Evolutionary conservation across 2,888 invertebrate genomes (phyloP).

Genomic region (Scaptomyza parva): DNA sequence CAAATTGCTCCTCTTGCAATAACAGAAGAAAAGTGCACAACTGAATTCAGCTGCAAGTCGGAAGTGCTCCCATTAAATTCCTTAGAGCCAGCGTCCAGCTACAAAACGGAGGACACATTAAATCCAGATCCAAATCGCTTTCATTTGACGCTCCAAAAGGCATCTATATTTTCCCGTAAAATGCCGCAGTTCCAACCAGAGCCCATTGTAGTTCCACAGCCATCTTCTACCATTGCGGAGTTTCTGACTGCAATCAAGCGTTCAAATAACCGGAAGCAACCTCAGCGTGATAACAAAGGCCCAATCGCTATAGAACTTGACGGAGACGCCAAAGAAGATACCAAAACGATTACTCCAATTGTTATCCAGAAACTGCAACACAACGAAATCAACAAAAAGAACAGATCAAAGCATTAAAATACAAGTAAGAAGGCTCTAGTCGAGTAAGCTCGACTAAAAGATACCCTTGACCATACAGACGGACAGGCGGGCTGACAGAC

Average conservation of each 20-base stretch:
- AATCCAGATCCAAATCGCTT: not conserved
- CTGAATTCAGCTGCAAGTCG: not conserved
- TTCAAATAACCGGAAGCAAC: not conserved
- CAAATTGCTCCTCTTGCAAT: not conserved
- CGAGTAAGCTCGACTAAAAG: too few relatives aligned
- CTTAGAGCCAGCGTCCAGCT: not conserved
- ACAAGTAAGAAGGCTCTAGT: slow-evolving; percentile 10
- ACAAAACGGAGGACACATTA: too few relatives aligned
- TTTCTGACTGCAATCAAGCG: slow-evolving; percentile 27
- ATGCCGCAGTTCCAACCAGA: not conserved
- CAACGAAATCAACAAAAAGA: not conserved
- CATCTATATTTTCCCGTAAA: not conserved
- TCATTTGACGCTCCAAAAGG: not conserved
- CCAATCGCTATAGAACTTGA: too few relatives aligned
- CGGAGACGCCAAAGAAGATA: not conserved
- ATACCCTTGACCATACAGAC: too few relatives aligned
- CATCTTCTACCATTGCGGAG: not conserved
- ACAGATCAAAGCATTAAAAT: slow-evolving; percentile 2
- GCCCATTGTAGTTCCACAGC: not conserved
- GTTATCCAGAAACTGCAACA: slow-evolving; percentile 19
- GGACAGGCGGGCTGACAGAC: too few relatives aligned
- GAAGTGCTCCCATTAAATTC: not conserved
- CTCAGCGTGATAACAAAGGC: not conserved
- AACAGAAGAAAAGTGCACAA: not conserved
- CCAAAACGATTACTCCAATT: not conserved